phyloP scores from a whole-genome alignment of 2,888 invertebrate genomes.

The Plusia festucae region DNA sequence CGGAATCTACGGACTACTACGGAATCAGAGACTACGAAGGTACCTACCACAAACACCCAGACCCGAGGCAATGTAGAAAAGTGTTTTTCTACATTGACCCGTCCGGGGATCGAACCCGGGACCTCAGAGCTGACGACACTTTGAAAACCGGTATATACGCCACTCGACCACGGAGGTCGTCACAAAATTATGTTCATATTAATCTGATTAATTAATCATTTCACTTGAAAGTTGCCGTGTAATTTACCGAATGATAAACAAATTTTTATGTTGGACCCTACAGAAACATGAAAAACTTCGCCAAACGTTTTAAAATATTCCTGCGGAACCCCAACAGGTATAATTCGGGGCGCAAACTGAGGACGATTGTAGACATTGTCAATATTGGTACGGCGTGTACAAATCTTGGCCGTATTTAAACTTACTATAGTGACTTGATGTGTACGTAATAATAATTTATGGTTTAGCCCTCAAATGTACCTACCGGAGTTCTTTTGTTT shows the following conservation, averaged over 20 bases:
- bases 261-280: neutral
- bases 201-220: no score
- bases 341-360: constrained; percentile 35
- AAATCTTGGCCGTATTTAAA: constrained; percentile 52
- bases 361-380: constrained; percentile 18
- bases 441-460: constrained; percentile 52
- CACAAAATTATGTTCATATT: no score
- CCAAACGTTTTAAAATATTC: neutral
- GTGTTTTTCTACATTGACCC: no score
- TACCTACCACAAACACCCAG: no score
- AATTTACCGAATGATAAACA: neutral
- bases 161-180: no score
- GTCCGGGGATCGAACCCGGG: no score
- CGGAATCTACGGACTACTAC: no score
- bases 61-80: no score
- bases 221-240: no score
- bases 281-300: neutral
- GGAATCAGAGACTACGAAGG: no score
- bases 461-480: constrained; percentile 18
- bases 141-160: no score
- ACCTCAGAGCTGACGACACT: no score
- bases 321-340: constrained; percentile 20
- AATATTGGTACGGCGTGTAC: constrained; percentile 49
- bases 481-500: constrained; percentile 39
- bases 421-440: constrained; percentile 35